Conservation (phyloP, 1,140 invertebrate species). For the Arctopsyche grandis region DNA sequence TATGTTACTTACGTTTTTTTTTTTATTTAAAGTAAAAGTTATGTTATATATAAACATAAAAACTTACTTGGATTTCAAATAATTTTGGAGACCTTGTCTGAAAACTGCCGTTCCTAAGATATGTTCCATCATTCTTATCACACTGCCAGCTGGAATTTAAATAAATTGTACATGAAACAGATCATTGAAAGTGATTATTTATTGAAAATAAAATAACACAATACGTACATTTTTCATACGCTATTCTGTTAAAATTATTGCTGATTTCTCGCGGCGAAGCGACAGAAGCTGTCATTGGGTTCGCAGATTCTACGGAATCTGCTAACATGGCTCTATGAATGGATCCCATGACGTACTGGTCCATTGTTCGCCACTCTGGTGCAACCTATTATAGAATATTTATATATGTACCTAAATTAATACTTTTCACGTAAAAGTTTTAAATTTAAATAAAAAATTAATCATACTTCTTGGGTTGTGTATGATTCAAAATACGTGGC, state of each 20-base stretch:
- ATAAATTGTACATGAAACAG: neutral
- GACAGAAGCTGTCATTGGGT: constrained; percentile 81
- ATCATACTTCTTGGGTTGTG: constrained; percentile 61
- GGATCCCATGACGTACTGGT: constrained; percentile 79
- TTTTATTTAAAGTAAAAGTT: constrained; percentile 18
- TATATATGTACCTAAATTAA: neutral
- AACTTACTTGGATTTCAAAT: constrained; percentile 62
- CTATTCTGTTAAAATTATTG: constrained; percentile 82
- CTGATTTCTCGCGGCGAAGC: constrained; percentile 77
- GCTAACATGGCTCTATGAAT: constrained; percentile 72
- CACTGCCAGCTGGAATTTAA: constrained; percentile 64
- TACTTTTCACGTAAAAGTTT: neutral
- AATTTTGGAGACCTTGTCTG: constrained; percentile 59
- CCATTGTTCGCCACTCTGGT: constrained; percentile 78
- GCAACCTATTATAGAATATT: constrained; percentile 15
- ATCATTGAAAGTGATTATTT: neutral
- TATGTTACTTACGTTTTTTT: neutral
- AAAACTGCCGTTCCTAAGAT: constrained; percentile 64
- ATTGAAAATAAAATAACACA: neutral
- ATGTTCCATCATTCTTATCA: constrained; percentile 69
- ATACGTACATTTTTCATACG: constrained; percentile 70
- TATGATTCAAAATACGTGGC: constrained; percentile 69
- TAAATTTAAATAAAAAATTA: neutral
- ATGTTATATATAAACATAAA: neutral
- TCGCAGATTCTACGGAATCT: constrained; percentile 74